phyloP scores from a whole-genome alignment of 2,113 vertebrate species.

The Ardeotis arabs region DNA sequence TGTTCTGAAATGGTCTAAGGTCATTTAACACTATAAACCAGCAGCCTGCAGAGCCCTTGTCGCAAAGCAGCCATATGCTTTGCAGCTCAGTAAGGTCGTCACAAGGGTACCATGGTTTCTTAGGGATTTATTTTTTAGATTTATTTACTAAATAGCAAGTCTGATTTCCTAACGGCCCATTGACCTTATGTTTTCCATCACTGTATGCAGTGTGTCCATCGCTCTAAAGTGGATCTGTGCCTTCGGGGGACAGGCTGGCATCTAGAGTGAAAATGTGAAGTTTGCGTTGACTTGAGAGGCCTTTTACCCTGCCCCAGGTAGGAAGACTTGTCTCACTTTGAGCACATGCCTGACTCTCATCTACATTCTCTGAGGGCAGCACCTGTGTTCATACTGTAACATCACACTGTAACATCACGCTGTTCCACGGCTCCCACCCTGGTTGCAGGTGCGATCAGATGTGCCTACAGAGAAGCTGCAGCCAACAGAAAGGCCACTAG shows the following conservation, averaged over 20 bases:
- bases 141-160: background rate
- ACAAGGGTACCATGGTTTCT: background rate
- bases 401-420: background rate
- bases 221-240: background rate
- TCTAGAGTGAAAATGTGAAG: background rate
- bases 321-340: background rate
- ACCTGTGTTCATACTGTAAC: accelerated
- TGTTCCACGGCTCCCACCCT: background rate
- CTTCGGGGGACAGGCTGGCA: background rate
- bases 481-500: background rate
- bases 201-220: background rate
- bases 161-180: background rate
- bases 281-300: background rate
- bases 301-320: background rate
- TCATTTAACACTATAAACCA: background rate
- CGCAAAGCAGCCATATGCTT: background rate
- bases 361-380: background rate
- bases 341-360: background rate
- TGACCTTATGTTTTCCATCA: background rate
- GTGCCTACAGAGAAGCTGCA: background rate
- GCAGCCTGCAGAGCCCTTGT: background rate
- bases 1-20: background rate
- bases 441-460: background rate
- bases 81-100: background rate
- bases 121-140: background rate